Evolutionary conservation across 2,888 invertebrate species (phyloP).

Genomic region (Microctonus hyperodae): DNA sequence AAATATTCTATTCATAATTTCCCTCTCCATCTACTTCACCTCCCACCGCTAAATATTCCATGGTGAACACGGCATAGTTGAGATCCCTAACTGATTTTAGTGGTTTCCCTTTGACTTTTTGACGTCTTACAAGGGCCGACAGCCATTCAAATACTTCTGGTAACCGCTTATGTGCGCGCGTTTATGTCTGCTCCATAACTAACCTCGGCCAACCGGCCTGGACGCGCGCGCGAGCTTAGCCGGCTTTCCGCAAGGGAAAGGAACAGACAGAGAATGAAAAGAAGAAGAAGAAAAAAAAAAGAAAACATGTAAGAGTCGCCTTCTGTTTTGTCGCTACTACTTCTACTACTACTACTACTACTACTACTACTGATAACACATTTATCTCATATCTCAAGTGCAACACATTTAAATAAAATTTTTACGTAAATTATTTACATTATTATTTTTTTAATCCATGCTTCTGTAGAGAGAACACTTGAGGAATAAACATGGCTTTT

Average conservation of each 20-base stretch:
- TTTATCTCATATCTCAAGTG: not conserved
- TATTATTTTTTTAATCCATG: not conserved
- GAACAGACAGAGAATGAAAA: not conserved
- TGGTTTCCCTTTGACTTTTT: slow-evolving; percentile 63
- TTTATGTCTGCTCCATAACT: slow-evolving; percentile 51
- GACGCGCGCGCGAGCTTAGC: slow-evolving; percentile 23
- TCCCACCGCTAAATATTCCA: not conserved
- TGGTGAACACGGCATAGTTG: slow-evolving; percentile 46
- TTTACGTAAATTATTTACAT: no score
- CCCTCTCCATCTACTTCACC: slow-evolving; percentile 3
- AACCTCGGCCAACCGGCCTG: slow-evolving; percentile 56
- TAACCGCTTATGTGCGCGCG: slow-evolving; percentile 42
- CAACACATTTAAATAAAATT: not conserved
- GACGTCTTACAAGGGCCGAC: slow-evolving; percentile 62
- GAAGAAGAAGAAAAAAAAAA: not conserved
- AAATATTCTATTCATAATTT: no score
- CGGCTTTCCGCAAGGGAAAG: slow-evolving; percentile 1
- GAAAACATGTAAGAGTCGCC: not conserved
- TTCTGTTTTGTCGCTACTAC: not conserved
- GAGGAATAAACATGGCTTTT: not conserved
- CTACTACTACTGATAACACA: not conserved
- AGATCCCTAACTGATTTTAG: slow-evolving; percentile 63
- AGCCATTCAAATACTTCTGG: slow-evolving; percentile 61
- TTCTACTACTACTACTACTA: not conserved
- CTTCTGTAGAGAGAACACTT: not conserved